Conservation (phyloP, 2,888 invertebrate genomes). For the Priocnemis perturbator region DNA sequence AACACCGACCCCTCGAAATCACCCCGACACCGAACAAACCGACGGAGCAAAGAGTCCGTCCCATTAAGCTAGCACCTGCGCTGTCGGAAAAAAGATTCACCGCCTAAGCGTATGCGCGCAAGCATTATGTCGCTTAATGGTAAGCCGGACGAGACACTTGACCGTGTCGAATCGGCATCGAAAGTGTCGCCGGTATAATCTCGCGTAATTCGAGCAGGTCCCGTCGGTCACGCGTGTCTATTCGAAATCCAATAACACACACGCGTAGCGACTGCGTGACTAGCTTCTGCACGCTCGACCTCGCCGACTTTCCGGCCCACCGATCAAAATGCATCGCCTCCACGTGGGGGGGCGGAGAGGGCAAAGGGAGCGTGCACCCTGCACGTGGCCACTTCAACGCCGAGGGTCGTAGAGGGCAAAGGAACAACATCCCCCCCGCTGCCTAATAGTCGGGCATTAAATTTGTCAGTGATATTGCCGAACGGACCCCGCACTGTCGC, state of each 20-base stretch:
- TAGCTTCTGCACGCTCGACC: constrained; percentile 37
- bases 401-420: constrained; percentile 50
- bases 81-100: no score
- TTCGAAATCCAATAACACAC: constrained; percentile 71
- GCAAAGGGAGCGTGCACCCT: constrained; percentile 27
- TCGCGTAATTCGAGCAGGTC: constrained; percentile 72
- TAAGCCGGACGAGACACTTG: constrained; percentile 57
- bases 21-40: no score
- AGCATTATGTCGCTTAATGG: no score
- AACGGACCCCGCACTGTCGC: constrained; percentile 41
- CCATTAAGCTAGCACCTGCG: no score
- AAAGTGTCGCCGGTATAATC: constrained; percentile 66
- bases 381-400: constrained; percentile 71
- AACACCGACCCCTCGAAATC: no score
- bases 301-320: constrained; percentile 1
- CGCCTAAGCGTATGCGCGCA: no score
- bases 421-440: constrained; percentile 59
- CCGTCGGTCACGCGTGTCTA: constrained; percentile 50
- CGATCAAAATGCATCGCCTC: constrained; percentile 52
- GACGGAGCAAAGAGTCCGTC: no score
- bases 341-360: constrained; percentile 12
- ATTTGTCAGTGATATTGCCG: constrained; percentile 73
- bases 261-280: constrained; percentile 65
- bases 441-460: constrained; percentile 73
- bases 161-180: constrained; percentile 64